Evolutionary conservation across 2,113 vertebrate species (phyloP).

Genomic region (Mobula hypostoma): DNA sequence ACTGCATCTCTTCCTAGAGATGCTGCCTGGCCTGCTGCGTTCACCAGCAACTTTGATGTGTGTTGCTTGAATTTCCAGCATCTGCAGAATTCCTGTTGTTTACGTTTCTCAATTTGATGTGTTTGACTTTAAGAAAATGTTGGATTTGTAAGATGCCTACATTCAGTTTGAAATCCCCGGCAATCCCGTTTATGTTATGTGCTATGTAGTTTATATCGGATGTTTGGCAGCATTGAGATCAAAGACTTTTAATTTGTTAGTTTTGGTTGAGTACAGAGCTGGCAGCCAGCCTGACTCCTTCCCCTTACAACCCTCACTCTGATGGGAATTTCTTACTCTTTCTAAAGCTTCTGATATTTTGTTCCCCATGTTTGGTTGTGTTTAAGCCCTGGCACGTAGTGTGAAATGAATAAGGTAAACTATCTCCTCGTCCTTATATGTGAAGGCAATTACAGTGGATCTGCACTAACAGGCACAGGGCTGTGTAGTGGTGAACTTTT

Average conservation of each 20-base stretch:
- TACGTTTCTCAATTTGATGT: no score
- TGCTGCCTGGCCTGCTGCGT: no score
- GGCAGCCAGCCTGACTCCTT: not conserved
- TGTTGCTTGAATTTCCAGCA: no score
- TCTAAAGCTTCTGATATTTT: not conserved
- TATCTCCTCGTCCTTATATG: slow-evolving; percentile 42
- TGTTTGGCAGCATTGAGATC: slow-evolving; percentile 12
- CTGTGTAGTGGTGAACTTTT: slow-evolving; percentile 46
- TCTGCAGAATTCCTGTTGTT: no score
- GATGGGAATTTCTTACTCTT: slow-evolving; percentile 2
- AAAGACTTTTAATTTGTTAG: slow-evolving; percentile 11
- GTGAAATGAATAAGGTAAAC: slow-evolving; percentile 43
- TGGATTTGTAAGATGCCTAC: not conserved
- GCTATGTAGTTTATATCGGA: not conserved
- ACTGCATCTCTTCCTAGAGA: no score
- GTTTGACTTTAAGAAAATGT: not conserved
- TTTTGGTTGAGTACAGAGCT: slow-evolving; percentile 12
- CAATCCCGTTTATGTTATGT: not conserved
- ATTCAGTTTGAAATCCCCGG: not conserved
- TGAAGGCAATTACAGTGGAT: slow-evolving; percentile 50
- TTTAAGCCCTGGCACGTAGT: slow-evolving; percentile 42
- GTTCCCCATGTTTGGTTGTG: slow-evolving; percentile 1
- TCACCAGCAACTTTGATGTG: no score
- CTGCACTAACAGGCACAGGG: slow-evolving; percentile 44
- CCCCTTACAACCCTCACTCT: not conserved